These are phyloP conservation scores for Oplegnathus fasciatus DNA, from an alignment of 2,113 vertebrate genomes.

Conservation along the genomic window DNA sequence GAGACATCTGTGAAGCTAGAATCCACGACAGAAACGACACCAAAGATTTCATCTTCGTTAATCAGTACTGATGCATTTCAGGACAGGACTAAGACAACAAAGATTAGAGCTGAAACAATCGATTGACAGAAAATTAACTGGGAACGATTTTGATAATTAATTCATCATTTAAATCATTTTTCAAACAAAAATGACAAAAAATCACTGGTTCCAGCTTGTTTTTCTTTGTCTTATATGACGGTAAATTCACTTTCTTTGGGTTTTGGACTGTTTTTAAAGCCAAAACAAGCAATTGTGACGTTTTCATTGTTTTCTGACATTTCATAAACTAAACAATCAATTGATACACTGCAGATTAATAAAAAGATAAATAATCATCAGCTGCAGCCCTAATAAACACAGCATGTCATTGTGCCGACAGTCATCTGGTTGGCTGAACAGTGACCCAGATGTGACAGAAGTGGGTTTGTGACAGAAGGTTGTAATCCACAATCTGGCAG, in stretches of 20 bases:
- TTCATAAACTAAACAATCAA: background rate
- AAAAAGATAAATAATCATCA: background rate
- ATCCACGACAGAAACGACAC: background rate
- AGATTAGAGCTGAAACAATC: background rate
- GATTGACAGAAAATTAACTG: background rate
- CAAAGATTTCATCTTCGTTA: background rate
- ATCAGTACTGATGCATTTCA: background rate
- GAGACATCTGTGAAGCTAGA: slow-evolving; percentile 16
- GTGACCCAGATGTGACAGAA: slow-evolving; percentile 29
- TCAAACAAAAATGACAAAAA: background rate
- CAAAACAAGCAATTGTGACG: background rate
- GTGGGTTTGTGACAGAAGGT: slow-evolving; percentile 32
- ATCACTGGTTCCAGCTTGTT: background rate
- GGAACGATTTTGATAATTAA: background rate
- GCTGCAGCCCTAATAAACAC: background rate
- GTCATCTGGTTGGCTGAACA: background rate
- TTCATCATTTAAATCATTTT: background rate
- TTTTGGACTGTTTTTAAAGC: too few relatives aligned
- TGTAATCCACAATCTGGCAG: slow-evolving; percentile 50
- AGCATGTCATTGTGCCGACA: background rate
- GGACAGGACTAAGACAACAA: background rate
- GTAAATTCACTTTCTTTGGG: too few relatives aligned
- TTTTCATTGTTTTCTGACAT: too few relatives aligned
- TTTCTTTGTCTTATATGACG: background rate
- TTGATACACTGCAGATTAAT: background rate